Evolutionary conservation across 2,888 invertebrate genomes (phyloP).

Genomic region (Aplocera efformata): DNA sequence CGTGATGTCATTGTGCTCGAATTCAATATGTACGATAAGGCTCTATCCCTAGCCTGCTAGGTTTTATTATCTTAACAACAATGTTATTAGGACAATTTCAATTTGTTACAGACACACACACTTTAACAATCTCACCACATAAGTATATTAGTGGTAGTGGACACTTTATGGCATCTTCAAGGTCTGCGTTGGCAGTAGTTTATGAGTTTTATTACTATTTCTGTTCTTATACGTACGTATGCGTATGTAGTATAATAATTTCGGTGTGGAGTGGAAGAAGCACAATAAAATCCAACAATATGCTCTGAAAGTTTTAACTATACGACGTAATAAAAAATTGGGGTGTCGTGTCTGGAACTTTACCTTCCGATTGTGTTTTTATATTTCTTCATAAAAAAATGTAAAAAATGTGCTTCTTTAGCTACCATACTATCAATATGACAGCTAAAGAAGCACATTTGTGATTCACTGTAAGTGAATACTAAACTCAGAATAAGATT

Average conservation of each 20-base stretch:
- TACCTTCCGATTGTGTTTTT: constrained; percentile 13
- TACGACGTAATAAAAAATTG: constrained; percentile 17
- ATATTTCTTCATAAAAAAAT: constrained; percentile 14
- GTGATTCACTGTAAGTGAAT: constrained; percentile 16
- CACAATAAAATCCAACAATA: constrained; percentile 18
- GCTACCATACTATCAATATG: too few species aligned
- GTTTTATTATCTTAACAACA: too few species aligned
- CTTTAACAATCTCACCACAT: too few species aligned
- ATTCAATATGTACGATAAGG: constrained; percentile 24
- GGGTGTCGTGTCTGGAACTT: constrained; percentile 1
- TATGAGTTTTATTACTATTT: constrained; percentile 30
- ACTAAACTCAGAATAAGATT: constrained; percentile 14
- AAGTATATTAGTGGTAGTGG: constrained; percentile 1
- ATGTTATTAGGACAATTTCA: too few species aligned
- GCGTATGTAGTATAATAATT: constrained; percentile 5
- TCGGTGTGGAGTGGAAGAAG: constrained; percentile 9
- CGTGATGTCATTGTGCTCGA: constrained; percentile 23
- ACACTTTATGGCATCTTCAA: constrained; percentile 18
- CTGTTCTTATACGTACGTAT: constrained; percentile 26
- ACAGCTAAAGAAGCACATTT: constrained; percentile 8
- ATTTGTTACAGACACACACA: too few species aligned
- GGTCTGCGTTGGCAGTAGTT: constrained; percentile 23
- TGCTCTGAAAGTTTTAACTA: constrained; percentile 14
- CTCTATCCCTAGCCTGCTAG: too few species aligned
- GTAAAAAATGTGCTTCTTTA: constrained; percentile 13